phyloP scores from a whole-genome alignment of 2,113 vertebrate genomes.

The Atherinomorus stipes region DNA sequence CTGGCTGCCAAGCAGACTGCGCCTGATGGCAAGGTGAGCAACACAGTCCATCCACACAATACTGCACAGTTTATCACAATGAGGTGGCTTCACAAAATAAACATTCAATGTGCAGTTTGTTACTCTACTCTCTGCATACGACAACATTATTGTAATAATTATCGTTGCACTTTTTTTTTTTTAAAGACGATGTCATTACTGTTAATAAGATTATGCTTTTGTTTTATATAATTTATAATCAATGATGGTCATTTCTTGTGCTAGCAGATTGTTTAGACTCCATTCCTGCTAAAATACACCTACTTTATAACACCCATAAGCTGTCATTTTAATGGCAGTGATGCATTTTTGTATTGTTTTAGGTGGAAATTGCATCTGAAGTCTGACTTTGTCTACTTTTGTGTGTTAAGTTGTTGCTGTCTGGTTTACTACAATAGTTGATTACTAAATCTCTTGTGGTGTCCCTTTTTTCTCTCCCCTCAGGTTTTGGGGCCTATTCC shows the following conservation, averaged over 20 bases:
- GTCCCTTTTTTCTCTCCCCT: background rate
- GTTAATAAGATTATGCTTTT: too few relatives aligned
- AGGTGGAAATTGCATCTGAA: too few relatives aligned
- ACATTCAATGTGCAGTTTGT: background rate
- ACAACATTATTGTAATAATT: too few relatives aligned
- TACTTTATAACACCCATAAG: too few relatives aligned
- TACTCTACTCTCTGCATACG: background rate
- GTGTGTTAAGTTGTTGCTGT: background rate
- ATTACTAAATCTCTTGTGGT: background rate
- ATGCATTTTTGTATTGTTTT: too few relatives aligned
- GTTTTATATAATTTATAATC: too few relatives aligned
- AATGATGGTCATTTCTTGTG: too few relatives aligned
- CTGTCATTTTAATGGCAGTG: too few relatives aligned
- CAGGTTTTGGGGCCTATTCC: slow-evolving; percentile 52
- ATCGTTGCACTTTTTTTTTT: too few relatives aligned
- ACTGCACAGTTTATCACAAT: background rate
- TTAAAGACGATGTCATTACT: too few relatives aligned
- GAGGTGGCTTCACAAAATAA: background rate
- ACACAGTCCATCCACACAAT: background rate
- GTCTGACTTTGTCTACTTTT: background rate
- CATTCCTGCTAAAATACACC: too few relatives aligned
- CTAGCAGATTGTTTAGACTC: too few relatives aligned
- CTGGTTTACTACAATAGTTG: background rate
- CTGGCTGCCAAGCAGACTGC: slow-evolving; percentile 65
- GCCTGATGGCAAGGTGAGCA: slow-evolving; percentile 63